Base-by-base conservation (phyloP, 2,888 invertebrate genomes). In the Pammene aurita region DNA sequence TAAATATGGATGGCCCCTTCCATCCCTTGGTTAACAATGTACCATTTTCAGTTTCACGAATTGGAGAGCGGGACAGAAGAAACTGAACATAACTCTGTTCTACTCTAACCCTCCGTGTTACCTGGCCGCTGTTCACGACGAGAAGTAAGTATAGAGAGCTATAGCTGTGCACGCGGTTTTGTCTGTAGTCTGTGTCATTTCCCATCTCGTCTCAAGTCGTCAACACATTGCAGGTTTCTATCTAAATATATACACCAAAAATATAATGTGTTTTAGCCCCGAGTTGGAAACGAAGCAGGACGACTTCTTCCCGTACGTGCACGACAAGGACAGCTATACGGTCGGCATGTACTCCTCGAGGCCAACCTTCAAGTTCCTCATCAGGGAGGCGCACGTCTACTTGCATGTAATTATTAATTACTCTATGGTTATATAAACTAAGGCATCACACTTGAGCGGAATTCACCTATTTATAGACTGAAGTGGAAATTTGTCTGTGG, bases 81-180 rank as follows among this genome's bases (percentile, higher is more conserved):
- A 94, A 0, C 91, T 93, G 0, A 93, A 93, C 2, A 92, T 97
- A 5, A 95, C 96, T 76, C 84, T 96, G 0, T 91, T 96, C 65
- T 97, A 97, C 76, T 97, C 97, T 0, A 96, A 96, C 0, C 97
- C 97, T 0, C 95, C 96, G 0, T 97, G 97, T 76, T 97, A 97
- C 75, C 74, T 97, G 62, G 95, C 96, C 78, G 94, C 96, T 0
- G 90, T 97, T 0, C 93, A 96, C 73, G 94, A 95, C 50, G 89
- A 93, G 0, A 92, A 94, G 87, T 87, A 72, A 78, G 79, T 7
- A 44, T n/a, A 18, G 2, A 41, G 16, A 11, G 13, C 16, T 41
- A 41, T 10, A 26, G 26, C 26, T n/a, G n/a, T n/a, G n/a, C n/a
- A n/a, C n/a, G n/a, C n/a, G n/a, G n/a, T n/a, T n/a, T n/a, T n/a